Base-by-base conservation (phyloP, 1,140 invertebrate genomes). In the Scaptomyza graminum region DNA sequence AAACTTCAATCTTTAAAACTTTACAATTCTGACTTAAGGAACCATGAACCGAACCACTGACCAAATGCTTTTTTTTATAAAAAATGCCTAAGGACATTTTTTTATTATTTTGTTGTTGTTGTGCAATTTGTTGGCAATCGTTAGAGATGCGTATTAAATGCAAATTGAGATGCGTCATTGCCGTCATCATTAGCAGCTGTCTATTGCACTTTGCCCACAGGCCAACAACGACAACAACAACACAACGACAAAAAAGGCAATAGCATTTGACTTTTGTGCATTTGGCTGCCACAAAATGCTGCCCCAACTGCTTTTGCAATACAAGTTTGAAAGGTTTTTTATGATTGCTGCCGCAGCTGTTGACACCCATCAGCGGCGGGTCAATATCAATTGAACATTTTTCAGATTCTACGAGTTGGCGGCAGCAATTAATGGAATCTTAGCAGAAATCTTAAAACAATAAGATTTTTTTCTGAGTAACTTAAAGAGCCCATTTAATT, bases 81-180 rank as follows among this genome's bases (percentile, higher is more conserved):
- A 31, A 1, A 31, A 3, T 41, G 11, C 6, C 0, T 15, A 57
- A 57, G 55, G 55, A 57, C 9, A 7, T 12, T 31, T 44, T 22
- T 11, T 13, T 56, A 11, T 7, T 54, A 7, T 9, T n/a, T 3
- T 47, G 11, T 47, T 47, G 18, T 25, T 47, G 46, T 47, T 37
- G 76, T 66, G 56, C 75, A 62, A 77, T 65, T 34, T 65, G 69
- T 74, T 84, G 82, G 78, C 61, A 62, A 68, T 83, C 87, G 50
- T 76, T 75, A 79, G 55, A 64, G 52, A 79, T 54, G 15, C 15
- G 11, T 76, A 34, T 34, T 34, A 60, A 61, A 82, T 83, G 71
- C 74, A 84, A 83, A 83, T 84, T 69, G 51, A 80, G 80, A 79
- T 80, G 81, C 80, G 81, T 84, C 80, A 84, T 76, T 77, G 51